Conservation (phyloP, 2,888 invertebrate genomes). For the Drosophila parthenogenetica region DNA sequence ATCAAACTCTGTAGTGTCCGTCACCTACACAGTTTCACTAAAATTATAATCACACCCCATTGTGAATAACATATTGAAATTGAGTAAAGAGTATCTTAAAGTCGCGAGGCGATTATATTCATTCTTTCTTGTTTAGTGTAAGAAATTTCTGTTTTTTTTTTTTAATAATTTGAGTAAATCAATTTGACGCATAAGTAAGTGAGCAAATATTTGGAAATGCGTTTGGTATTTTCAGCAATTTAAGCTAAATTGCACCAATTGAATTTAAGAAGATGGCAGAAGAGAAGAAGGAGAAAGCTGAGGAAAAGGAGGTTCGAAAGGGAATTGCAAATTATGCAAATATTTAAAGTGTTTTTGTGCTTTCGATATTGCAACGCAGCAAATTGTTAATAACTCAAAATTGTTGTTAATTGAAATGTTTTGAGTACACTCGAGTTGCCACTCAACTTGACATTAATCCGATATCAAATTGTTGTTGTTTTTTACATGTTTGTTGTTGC, state of each 20-base stretch:
- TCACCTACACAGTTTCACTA: too few species aligned
- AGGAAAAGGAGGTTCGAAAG: not conserved
- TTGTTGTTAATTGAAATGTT: slow-evolving; percentile 48
- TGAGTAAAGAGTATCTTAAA: too few species aligned
- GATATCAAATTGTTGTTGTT: slow-evolving; percentile 19
- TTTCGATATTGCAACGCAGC: slow-evolving; percentile 10
- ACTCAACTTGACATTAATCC: slow-evolving; percentile 53
- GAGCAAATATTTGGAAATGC: not conserved
- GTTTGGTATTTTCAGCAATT: too few species aligned
- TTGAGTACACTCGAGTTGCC: slow-evolving; percentile 1
- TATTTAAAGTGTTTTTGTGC: slow-evolving; percentile 19
- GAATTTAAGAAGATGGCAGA: too few species aligned
- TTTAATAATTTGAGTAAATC: not conserved
- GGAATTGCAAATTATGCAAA: slow-evolving; percentile 14
- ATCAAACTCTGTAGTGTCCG: too few species aligned
- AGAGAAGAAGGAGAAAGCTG: too few species aligned
- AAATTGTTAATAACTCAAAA: slow-evolving; percentile 39
- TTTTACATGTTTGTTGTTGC: slow-evolving; percentile 6
- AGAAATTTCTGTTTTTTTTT: too few species aligned
- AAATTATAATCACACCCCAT: too few species aligned
- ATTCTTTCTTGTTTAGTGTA: too few species aligned
- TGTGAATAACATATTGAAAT: too few species aligned
- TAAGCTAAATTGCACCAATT: too few species aligned
- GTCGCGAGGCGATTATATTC: too few species aligned
- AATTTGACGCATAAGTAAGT: not conserved